Percentiles rank a stretch among this genome's conserved stretches.
Evolutionary conservation across 2,797 vertebrate genomes (phyloP).

Genomic region (Loris lydekkerianus): DNA sequence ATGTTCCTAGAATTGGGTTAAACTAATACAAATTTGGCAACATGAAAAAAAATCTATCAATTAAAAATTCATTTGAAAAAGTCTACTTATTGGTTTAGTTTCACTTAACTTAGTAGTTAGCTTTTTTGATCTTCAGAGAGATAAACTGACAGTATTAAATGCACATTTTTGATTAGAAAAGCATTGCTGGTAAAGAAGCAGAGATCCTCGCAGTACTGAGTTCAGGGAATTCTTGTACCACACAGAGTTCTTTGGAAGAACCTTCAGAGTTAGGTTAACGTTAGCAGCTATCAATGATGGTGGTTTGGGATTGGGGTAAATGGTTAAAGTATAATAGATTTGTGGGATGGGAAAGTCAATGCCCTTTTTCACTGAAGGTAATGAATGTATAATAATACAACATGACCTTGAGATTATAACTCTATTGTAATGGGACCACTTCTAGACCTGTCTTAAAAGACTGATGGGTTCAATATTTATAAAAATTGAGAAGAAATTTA

Average conservation of each 20-base stretch:
- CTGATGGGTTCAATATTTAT: slow-evolving; percentile 4
- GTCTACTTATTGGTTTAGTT: background rate
- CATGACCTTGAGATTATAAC: background rate
- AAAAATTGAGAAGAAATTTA: slow-evolving; percentile 8
- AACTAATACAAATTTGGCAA: background rate
- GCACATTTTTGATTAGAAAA: slow-evolving; percentile 22
- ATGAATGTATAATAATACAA: background rate
- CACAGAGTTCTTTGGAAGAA: slow-evolving; percentile 11
- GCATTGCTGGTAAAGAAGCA: background rate
- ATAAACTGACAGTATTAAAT: background rate
- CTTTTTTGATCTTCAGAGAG: slow-evolving; percentile 33
- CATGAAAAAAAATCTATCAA: background rate
- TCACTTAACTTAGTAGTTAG: background rate
- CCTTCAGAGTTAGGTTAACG: background rate
- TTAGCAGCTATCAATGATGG: background rate
- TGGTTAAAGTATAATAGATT: slow-evolving; percentile 19
- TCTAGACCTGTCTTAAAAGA: background rate
- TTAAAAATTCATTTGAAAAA: background rate
- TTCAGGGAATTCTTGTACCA: background rate
- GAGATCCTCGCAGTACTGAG: background rate
- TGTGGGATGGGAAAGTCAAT: slow-evolving; percentile 6
- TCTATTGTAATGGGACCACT: background rate
- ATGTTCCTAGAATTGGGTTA: background rate
- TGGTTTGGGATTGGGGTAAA: background rate
- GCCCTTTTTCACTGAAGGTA: background rate